Evolutionary conservation across 2,797 vertebrate genomes (phyloP), one percentile per base, ranked within the genome.

Genomic region (Hyperoplus lanceolatus): DNA sequence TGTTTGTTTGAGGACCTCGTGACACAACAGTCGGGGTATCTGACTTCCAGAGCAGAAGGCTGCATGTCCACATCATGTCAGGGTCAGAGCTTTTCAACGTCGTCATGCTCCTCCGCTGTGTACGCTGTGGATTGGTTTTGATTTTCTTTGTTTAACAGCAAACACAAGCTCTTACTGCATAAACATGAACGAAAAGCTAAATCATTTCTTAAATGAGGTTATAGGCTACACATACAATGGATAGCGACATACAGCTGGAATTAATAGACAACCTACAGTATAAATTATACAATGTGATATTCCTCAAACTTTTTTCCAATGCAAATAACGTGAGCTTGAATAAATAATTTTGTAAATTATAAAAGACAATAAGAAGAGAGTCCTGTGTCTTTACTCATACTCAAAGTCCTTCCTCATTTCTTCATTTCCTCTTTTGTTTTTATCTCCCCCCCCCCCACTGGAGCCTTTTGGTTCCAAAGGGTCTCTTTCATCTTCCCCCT

Each of bases 401-500:
- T 84, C 78, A 73, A 45, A 38, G 36, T 12, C 60, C 39, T 77
- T 18, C 58, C 48, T 45, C 46, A 16, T 83, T 67, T 67, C 68
- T 80, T 53, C 51, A 58, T 50, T 57, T 49, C 42, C 48, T 69
- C 53, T 43, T 57, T 77, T 79, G 61, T 79, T 79, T 78, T 77
- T 74, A 66, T 83, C 78, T 50, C 1, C 71, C 67, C 80, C 43
- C 71, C 84, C 74, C 84, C 82, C 60, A 63, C 75, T 51, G 29
- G n/a, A 79, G 39, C 58, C 49, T 74, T 29, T 51, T 18, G n/a
- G 46, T 54, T 54, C n/a, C 75, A 72, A 71, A 81, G 67, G 57
- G 55, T 79, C 36, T 81, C 63, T 82, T 81, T 86, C 76, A 78
- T 74, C 81, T 55, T 77, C 59, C 43, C 29, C 16, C 21, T 55